These are phyloP conservation scores for Palaemon carinicauda DNA, from an alignment of 1,140 invertebrate species.

Conservation along the genomic window DNA sequence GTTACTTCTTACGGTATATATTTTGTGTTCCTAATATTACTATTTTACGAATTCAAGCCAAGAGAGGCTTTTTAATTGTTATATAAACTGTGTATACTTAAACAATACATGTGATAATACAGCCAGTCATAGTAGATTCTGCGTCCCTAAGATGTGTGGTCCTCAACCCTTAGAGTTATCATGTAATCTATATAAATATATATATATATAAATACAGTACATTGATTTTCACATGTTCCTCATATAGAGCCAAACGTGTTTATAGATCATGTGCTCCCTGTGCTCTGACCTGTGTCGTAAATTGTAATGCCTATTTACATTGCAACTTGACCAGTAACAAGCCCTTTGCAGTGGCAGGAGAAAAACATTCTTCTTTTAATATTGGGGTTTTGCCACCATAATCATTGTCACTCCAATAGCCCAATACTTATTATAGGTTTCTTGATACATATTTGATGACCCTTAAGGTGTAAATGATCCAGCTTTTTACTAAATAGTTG, in stretches of 20 bases:
- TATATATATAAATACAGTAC: conserved; percentile 48
- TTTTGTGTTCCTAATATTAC: no score
- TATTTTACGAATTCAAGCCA: neutral
- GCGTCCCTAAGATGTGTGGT: conserved; percentile 24
- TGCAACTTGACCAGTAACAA: conserved; percentile 15
- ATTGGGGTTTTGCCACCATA: no score
- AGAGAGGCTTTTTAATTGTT: conserved; percentile 2
- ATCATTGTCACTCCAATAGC: no score
- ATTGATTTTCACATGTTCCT: conserved; percentile 53
- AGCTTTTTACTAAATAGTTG: neutral
- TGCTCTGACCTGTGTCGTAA: conserved; percentile 47
- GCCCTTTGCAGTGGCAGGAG: neutral
- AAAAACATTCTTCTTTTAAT: no score
- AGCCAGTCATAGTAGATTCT: neutral
- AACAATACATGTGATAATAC: conserved; percentile 4
- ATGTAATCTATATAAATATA: conserved; percentile 7
- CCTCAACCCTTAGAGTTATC: conserved; percentile 17
- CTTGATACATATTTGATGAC: no score
- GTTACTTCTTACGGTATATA: neutral
- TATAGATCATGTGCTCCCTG: conserved; percentile 38
- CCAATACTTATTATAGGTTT: no score
- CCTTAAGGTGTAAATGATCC: neutral
- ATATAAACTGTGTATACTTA: neutral
- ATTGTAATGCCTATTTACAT: neutral
- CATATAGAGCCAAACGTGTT: conserved; percentile 43